phyloP scores from a whole-genome alignment of 2,797 vertebrate genomes.

The Sebastes minor region DNA sequence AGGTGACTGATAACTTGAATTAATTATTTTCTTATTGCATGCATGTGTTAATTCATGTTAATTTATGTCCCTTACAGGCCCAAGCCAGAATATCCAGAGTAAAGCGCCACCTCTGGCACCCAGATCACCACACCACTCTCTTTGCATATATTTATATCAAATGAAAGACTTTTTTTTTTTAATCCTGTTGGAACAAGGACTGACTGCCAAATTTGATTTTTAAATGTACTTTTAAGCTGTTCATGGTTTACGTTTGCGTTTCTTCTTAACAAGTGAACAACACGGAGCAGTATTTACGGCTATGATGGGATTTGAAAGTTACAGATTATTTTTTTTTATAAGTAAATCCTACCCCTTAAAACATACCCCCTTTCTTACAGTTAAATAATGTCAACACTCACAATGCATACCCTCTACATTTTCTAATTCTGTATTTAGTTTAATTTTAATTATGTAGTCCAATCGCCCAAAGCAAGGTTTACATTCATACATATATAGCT shows the following conservation, averaged over 20 bases:
- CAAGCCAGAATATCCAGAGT: slow-evolving; percentile 83
- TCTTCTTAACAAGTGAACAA: slow-evolving; percentile 74
- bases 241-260: slow-evolving; percentile 73
- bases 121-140: slow-evolving; percentile 81
- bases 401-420: slow-evolving; percentile 4
- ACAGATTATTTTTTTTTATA: slow-evolving; percentile 67
- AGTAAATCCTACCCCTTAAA: slow-evolving; percentile 64
- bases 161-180: slow-evolving; percentile 78
- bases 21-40: slow-evolving; percentile 86
- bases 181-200: slow-evolving; percentile 80
- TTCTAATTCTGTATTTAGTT: slow-evolving; percentile 5
- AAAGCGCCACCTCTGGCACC: slow-evolving; percentile 83
- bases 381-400: slow-evolving; percentile 50
- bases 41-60: slow-evolving; percentile 85
- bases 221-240: slow-evolving; percentile 81
- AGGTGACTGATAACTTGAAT: slow-evolving; percentile 86
- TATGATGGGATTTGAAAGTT: slow-evolving; percentile 79
- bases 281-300: slow-evolving; percentile 69
- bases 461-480: slow-evolving; percentile 25
- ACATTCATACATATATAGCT: slow-evolving; percentile 2
- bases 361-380: slow-evolving; percentile 35
- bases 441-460: slow-evolving; percentile 14
- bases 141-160: slow-evolving; percentile 82
- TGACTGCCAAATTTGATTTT: slow-evolving; percentile 80
- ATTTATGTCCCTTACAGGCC: slow-evolving; percentile 84